Evolutionary conservation across 2,797 vertebrate genomes (phyloP).

Genomic region (Ctenochaetus hawaiiensis): DNA sequence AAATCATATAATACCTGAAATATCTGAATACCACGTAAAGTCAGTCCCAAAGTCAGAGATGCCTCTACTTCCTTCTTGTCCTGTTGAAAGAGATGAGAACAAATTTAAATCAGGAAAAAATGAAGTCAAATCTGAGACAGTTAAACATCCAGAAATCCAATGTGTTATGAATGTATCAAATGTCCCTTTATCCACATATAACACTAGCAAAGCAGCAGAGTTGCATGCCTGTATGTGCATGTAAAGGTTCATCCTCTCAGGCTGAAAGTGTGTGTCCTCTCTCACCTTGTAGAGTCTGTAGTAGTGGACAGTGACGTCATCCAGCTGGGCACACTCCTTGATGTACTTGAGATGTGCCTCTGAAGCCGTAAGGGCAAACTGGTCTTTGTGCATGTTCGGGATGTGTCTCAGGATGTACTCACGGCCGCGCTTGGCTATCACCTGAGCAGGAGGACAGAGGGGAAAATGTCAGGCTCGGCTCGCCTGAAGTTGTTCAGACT

Average conservation of each 20-base stretch:
- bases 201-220: too few species aligned
- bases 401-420: slow-evolving; percentile 98
- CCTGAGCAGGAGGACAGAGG: slow-evolving; percentile 79
- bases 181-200: too few species aligned
- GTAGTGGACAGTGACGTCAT: slow-evolving; percentile 97
- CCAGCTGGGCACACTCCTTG: slow-evolving; percentile 94
- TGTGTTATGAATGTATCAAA: neutral
- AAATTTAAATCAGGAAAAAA: neutral
- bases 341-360: slow-evolving; percentile 98
- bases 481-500: slow-evolving; percentile 5
- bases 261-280: neutral
- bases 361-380: slow-evolving; percentile 94
- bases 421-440: slow-evolving; percentile 94
- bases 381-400: slow-evolving; percentile 99
- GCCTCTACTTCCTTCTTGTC: slow-evolving; percentile 98
- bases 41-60: slow-evolving; percentile 93
- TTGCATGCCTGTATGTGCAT: too few species aligned
- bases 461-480: slow-evolving; percentile 25
- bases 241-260: too few species aligned
- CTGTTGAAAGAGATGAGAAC: slow-evolving; percentile 73
- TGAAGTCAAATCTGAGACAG: neutral
- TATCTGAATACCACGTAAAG: slow-evolving; percentile 96
- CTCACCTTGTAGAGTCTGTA: slow-evolving; percentile 96
- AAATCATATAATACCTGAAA: slow-evolving; percentile 89
- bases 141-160: neutral